These are phyloP conservation scores for Solenopsis invicta DNA, from an alignment of 1,140 invertebrate species.

Conservation along the genomic window DNA sequence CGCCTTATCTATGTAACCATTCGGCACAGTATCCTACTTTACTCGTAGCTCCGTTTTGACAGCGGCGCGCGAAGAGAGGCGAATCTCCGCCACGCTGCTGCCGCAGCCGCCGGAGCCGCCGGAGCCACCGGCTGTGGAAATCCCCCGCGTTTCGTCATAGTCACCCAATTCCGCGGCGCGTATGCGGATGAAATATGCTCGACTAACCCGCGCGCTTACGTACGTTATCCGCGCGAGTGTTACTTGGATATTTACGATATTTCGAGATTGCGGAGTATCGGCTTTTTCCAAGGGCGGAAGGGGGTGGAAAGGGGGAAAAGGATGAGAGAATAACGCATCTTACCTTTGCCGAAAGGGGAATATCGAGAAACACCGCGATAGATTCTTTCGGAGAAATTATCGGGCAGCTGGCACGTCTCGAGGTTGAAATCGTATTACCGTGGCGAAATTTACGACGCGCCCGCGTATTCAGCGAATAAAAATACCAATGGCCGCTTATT, in stretches of 20 bases:
- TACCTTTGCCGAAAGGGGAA: background rate
- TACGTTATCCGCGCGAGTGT: slow-evolving; percentile 43
- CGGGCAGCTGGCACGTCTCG: background rate
- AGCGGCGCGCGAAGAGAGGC: slow-evolving; percentile 15
- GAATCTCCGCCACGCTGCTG: slow-evolving; percentile 28
- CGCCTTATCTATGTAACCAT: slow-evolving; percentile 54
- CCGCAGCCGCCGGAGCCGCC: no score
- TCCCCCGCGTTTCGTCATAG: slow-evolving; percentile 53
- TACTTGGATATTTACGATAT: slow-evolving; percentile 53
- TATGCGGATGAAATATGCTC: slow-evolving; percentile 39
- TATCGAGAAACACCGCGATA: background rate
- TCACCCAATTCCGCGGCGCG: slow-evolving; percentile 34
- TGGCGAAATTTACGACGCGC: background rate
- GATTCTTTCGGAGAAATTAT: slow-evolving; percentile 23
- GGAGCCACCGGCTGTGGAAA: slow-evolving; percentile 10
- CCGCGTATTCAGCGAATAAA: background rate
- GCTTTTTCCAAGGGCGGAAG: background rate
- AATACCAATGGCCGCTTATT: background rate
- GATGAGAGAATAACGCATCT: background rate
- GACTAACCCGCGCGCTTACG: slow-evolving; percentile 14
- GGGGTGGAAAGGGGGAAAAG: no score
- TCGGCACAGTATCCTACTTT: slow-evolving; percentile 60
- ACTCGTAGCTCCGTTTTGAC: slow-evolving; percentile 33
- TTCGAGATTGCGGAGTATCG: slow-evolving; percentile 52
- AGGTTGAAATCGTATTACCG: background rate